phyloP scores from a whole-genome alignment of 1,140 invertebrate species.

The Luehdorfia chinensis region DNA sequence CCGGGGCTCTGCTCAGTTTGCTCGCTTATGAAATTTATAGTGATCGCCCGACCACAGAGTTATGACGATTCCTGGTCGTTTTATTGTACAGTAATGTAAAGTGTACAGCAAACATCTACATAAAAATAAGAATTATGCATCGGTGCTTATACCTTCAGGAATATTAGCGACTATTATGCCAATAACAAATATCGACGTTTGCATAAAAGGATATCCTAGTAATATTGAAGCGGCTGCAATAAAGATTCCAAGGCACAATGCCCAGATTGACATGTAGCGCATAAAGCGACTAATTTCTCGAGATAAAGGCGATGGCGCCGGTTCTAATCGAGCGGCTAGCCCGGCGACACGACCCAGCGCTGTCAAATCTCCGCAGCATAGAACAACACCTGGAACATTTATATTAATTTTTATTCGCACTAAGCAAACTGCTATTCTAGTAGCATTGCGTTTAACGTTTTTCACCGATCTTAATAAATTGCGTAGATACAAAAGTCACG shows the following conservation, averaged over 20 bases:
- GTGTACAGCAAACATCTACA: neutral
- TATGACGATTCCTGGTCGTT: no score
- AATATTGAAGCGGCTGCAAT: slow-evolving; percentile 43
- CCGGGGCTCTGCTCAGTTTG: no score
- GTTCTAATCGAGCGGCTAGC: slow-evolving; percentile 50
- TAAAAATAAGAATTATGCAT: slow-evolving; percentile 10
- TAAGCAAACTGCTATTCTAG: neutral
- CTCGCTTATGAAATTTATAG: no score
- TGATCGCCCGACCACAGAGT: no score
- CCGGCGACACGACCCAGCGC: slow-evolving; percentile 62
- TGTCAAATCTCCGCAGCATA: slow-evolving; percentile 64
- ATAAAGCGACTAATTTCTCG: slow-evolving; percentile 53
- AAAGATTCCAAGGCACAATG: slow-evolving; percentile 45
- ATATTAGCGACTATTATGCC: slow-evolving; percentile 66
- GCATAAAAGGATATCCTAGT: slow-evolving; percentile 62
- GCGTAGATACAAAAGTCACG: neutral
- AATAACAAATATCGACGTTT: slow-evolving; percentile 62
- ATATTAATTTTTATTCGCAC: neutral
- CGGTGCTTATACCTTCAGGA: slow-evolving; percentile 70
- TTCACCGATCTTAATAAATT: no score
- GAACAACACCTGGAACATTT: slow-evolving; percentile 44
- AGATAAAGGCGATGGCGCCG: slow-evolving; percentile 52
- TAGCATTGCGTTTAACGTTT: no score
- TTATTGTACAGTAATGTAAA: no score
- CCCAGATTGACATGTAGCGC: slow-evolving; percentile 55